Base-by-base conservation (phyloP, 2,797 vertebrate genomes). In the Calcarius lapponicus region DNA sequence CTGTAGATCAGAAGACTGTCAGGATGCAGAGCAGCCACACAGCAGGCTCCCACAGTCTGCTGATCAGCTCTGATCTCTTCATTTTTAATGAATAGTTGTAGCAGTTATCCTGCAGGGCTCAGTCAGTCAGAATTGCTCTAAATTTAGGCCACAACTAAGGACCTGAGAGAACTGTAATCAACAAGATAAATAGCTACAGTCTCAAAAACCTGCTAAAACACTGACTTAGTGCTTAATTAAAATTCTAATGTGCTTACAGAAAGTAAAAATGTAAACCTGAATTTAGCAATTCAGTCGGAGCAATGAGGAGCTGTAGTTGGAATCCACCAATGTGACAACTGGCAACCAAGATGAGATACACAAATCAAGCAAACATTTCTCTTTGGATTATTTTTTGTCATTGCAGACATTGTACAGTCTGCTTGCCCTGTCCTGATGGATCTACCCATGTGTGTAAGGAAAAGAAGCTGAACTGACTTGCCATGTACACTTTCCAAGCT, bases 111-210 rank as follows among this genome's bases (percentile, higher is more conserved):
- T 79, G 80, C 47, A 54, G 78, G 40, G 66, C 78, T 93, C 50
- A 64, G 31, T 90, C 62, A 60, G 38, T 53, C 80, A 94, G 78
- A 87, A 62, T 36, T 73, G 51, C 36, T 54, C 60, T 88, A 93
- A 91, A 89, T 85, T 86, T 91, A 89, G 78, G 71, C 36, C 43
- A 80, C 54, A 92, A 66, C 47, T 50, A 70, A 79, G 54, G 66
- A 69, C 50, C 32, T 40, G 47, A 62, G 61, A 86, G 43, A 87
- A 24, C 43, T 84, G 60, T 72, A 79, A 82, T 92, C 71, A 82
- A 92, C 51, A 66, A 93, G 74, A 85, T 86, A 86, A 94, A 92
- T 11, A 81, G 56, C 53, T 92, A 40, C 89, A 72, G 32, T 88
- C 32, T 60, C 45, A 67, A 54, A 83, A 87, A 32, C 3, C 1